Base-by-base conservation (phyloP, 2,113 vertebrate genomes). In the Amphiprion ocellaris region DNA sequence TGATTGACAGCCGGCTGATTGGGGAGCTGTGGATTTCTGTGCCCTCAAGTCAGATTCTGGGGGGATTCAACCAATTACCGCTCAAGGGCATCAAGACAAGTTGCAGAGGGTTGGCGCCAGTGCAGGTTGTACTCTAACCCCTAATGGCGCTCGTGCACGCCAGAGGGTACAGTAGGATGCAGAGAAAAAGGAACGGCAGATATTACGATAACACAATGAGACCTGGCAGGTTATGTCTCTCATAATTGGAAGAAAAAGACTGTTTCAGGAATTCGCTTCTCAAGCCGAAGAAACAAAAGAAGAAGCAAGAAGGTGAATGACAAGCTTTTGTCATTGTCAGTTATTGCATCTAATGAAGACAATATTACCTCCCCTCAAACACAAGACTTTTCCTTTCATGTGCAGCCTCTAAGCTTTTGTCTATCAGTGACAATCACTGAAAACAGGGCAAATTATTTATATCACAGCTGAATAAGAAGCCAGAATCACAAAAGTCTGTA, bases 31-130 rank as follows among this genome's bases (percentile, higher is more conserved):
- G 91, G 92, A 91, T 92, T 90, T 89, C 81, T 74, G 76, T 91
- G 85, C 84, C 90, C 90, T 91, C 82, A 86, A 93, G 90, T 85
- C 87, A 83, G 90, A 92, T 92, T 90, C 85, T 86, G 81, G 77
- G 69, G 88, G 90, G 87, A 93, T 92, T 89, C 89, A 69, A 92
- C 88, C 92, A 93, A 93, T 93, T 93, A 93, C 87, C 2, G 84
- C 91, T 91, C 90, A 92, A 92, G 91, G 90, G 91, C 91, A 92
- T 87, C 85, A 84, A 92, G 91, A 88, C 89, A 92, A 91, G 90
- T 86, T 77, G 76, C 68, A 71, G 71, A 77, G 79, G 76, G 84
- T 79, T 79, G 83, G 75, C 55, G 53, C 79, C 69, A 4, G 83
- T 39, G 80, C 77, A 86, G 86, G 84, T 89, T 83, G 77, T 86